phyloP scores from a whole-genome alignment of 2,888 invertebrate genomes.

The Griposia aprilina region DNA sequence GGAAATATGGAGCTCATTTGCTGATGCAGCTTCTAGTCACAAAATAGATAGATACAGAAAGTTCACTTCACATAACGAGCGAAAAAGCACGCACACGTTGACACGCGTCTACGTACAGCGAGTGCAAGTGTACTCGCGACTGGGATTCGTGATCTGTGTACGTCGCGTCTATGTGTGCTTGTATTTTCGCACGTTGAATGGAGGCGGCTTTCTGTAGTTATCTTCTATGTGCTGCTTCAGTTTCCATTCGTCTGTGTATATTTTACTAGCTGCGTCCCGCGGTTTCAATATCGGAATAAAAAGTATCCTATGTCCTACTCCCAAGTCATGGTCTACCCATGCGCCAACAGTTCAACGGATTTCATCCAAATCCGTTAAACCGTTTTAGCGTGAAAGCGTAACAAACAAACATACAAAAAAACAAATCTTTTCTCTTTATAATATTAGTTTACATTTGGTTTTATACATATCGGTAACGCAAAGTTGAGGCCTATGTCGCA shows the following conservation, averaged over 20 bases:
- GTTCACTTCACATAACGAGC: not conserved
- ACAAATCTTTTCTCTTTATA: no score
- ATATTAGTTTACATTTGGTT: constrained; percentile 4
- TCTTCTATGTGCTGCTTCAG: constrained; percentile 16
- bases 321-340: no score
- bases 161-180: no score
- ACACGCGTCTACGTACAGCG: not conserved
- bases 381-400: no score
- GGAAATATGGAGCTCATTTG: constrained; percentile 62
- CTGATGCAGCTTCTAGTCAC: constrained; percentile 67
- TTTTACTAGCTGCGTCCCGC: not conserved
- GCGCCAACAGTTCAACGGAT: no score
- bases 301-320: no score
- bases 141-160: no score
- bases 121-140: not conserved
- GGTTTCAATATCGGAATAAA: no score
- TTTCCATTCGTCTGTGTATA: constrained; percentile 14
- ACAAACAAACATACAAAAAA: no score
- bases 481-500: not conserved
- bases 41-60: not conserved
- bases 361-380: no score
- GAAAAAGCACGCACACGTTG: not conserved
- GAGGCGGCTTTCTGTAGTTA: not conserved
- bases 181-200: not conserved
- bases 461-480: constrained; percentile 27